phyloP scores from a whole-genome alignment of 2,888 invertebrate genomes.

The Lysandra coridon region DNA sequence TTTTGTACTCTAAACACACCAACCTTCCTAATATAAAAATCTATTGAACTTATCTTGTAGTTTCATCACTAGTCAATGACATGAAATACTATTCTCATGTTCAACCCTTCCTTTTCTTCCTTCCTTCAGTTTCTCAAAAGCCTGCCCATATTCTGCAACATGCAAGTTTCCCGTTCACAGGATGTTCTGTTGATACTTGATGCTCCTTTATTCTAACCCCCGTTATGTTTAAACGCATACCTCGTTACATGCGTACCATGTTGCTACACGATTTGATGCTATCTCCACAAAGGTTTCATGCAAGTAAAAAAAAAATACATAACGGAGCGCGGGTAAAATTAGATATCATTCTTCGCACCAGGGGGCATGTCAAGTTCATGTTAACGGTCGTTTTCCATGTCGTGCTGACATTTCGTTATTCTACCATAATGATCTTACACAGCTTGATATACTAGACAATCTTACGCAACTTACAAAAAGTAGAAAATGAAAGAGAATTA shows the following conservation, averaged over 20 bases:
- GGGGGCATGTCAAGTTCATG: neutral
- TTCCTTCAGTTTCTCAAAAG: neutral
- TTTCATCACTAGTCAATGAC: neutral
- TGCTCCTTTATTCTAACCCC: neutral
- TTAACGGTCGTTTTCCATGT: neutral
- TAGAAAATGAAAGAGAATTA: neutral
- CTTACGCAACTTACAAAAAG: neutral
- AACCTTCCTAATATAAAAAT: neutral
- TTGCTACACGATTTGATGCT: neutral
- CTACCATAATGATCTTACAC: neutral
- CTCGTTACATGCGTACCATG: neutral
- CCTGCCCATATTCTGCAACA: neutral
- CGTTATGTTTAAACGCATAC: constrained; percentile 4
- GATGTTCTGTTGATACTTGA: neutral
- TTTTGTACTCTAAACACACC: neutral
- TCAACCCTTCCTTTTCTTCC: neutral
- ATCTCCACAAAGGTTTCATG: neutral
- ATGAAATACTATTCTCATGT: neutral
- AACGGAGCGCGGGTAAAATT: neutral
- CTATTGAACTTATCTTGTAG: neutral
- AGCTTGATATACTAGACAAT: neutral
- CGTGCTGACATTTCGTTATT: neutral
- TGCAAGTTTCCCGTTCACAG: neutral
- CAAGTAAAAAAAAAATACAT: constrained; percentile 1
- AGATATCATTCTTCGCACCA: constrained; percentile 19